Percentiles rank a stretch among this genome's conserved stretches.
phyloP scores from a whole-genome alignment of 2,797 vertebrate species.

The Salarias fasciatus region DNA sequence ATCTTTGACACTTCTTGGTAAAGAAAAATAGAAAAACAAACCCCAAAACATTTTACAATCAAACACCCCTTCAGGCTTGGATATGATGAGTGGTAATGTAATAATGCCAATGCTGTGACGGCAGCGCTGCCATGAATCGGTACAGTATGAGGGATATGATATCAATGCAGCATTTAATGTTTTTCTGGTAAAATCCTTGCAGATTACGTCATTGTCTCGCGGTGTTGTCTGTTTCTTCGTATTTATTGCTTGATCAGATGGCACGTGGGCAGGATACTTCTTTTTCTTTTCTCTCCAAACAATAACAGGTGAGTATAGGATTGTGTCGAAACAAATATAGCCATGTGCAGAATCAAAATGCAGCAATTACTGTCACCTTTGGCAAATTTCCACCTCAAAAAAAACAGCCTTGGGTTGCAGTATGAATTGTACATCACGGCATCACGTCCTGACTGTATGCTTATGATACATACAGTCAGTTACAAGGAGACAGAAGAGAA shows the following conservation, averaged over 20 bases:
- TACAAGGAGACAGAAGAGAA: constrained; percentile 57
- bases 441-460: constrained; percentile 65
- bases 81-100: constrained; percentile 57
- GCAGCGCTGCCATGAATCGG: constrained; percentile 54
- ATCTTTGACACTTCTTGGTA: constrained; percentile 51
- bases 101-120: constrained; percentile 57
- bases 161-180: constrained; percentile 78
- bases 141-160: constrained; percentile 69
- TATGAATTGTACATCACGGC: constrained; percentile 59
- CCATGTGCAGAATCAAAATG: constrained; percentile 56
- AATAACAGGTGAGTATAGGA: constrained; percentile 60
- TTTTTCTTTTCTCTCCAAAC: constrained; percentile 46
- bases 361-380: constrained; percentile 76
- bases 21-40: constrained; percentile 61
- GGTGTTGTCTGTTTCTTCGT: constrained; percentile 59
- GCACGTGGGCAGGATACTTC: constrained; percentile 75
- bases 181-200: constrained; percentile 48
- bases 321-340: constrained; percentile 58
- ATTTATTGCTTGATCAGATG: constrained; percentile 86
- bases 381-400: constrained; percentile 75
- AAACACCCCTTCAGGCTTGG: constrained; percentile 64
- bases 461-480: constrained; percentile 63
- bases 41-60: constrained; percentile 74
- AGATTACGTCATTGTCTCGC: constrained; percentile 36
- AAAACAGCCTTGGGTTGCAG: constrained; percentile 57